phyloP scores from a whole-genome alignment of 2,113 vertebrate species.

The Gymnorhina tibicen region DNA sequence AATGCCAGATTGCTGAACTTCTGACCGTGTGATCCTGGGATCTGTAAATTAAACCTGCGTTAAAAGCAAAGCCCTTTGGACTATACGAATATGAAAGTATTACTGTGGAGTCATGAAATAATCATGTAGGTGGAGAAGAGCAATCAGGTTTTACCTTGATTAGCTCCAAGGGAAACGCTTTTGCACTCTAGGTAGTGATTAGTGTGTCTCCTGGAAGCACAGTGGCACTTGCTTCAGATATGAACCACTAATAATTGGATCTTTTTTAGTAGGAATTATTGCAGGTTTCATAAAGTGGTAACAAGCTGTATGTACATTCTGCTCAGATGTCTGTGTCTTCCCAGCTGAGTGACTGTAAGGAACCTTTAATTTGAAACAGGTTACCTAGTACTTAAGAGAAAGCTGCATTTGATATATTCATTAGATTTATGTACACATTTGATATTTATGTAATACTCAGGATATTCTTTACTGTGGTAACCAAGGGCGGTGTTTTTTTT shows the following conservation, averaged over 20 bases:
- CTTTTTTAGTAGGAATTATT: neutral
- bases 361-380: neutral
- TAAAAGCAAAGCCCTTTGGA: constrained; percentile 30
- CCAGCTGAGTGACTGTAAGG: neutral
- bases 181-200: constrained; percentile 33
- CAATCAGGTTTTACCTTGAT: constrained; percentile 25
- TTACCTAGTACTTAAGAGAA: neutral
- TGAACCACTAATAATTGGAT: neutral
- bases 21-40: constrained; percentile 27
- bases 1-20: neutral
- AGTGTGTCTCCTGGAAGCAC: neutral
- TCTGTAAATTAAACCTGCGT: constrained; percentile 72
- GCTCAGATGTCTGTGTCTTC: neutral
- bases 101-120: neutral
- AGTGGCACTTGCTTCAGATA: neutral
- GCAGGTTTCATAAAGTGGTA: neutral
- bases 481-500: neutral
- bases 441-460: neutral
- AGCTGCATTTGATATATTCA: neutral
- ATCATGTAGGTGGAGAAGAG: constrained; percentile 35
- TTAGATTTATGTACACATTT: neutral
- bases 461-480: neutral
- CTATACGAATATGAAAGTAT: neutral
- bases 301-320: neutral
- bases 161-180: constrained; percentile 49